Percentiles rank a stretch among this genome's conserved stretches.
phyloP scores from a whole-genome alignment of 2,888 invertebrate genomes.

The Aphodius sticticus region DNA sequence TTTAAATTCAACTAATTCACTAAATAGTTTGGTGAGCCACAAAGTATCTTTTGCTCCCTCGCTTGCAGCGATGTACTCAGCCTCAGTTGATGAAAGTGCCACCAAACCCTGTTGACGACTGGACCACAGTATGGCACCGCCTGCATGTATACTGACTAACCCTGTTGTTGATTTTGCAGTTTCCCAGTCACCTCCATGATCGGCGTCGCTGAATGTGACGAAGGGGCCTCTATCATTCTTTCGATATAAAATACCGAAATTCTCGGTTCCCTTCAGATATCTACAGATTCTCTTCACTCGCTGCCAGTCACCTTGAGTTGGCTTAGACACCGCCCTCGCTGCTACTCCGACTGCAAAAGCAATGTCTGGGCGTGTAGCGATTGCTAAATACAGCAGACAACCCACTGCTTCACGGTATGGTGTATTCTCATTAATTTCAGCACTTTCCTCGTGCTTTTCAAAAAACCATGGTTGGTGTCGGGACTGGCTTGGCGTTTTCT shows the following conservation, averaged over 20 bases:
- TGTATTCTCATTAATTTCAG: background rate
- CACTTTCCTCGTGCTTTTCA: background rate
- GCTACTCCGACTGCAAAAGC: background rate
- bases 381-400: conserved; percentile 7
- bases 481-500: background rate
- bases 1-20: conserved; percentile 8
- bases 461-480: background rate
- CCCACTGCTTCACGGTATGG: conserved; percentile 20
- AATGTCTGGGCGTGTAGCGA: background rate
- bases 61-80: conserved; percentile 49
- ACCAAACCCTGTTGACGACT: conserved; percentile 45
- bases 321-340: conserved; percentile 6
- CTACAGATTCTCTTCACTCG: conserved; percentile 5
- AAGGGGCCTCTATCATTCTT: background rate
- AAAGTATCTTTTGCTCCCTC: conserved; percentile 49
- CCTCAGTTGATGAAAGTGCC: conserved; percentile 47
- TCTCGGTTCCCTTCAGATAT: conserved; percentile 9
- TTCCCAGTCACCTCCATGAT: conserved; percentile 15
- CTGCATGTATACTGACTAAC: conserved; percentile 41
- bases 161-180: conserved; percentile 42
- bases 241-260: conserved; percentile 13
- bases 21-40: conserved; percentile 8
- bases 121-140: conserved; percentile 47
- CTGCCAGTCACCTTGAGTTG: conserved; percentile 7
- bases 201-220: conserved; percentile 10